These are phyloP conservation scores for Harmothoe impar DNA, from an alignment of 2,888 invertebrate species.

Conservation along the genomic window DNA sequence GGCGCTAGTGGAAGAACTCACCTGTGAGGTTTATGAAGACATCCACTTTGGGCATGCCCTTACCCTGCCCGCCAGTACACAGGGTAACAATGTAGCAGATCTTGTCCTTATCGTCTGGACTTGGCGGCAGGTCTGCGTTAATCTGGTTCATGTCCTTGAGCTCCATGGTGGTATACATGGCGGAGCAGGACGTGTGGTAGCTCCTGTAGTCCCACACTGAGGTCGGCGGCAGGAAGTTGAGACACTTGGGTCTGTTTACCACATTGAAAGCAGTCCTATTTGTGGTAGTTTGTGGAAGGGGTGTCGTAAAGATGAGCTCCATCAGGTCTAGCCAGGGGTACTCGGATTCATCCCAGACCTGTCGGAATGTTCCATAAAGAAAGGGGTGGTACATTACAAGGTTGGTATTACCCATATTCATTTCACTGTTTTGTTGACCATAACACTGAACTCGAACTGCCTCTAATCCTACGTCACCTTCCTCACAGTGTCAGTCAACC, in stretches of 20 bases:
- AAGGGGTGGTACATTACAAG: too few relatives aligned
- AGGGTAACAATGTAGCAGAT: conserved; percentile 68
- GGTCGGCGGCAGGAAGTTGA: conserved; percentile 64
- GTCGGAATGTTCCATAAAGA: background rate
- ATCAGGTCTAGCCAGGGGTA: conserved; percentile 70
- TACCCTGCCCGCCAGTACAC: conserved; percentile 65
- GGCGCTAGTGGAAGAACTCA: conserved; percentile 26
- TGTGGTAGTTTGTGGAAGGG: conserved; percentile 68
- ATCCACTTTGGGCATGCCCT: conserved; percentile 69
- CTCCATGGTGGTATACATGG: conserved; percentile 72
- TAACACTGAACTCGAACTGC: too few relatives aligned
- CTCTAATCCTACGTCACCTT: too few relatives aligned
- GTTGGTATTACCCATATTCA: too few relatives aligned
- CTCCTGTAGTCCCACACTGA: conserved; percentile 64
- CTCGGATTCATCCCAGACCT: conserved; percentile 71
- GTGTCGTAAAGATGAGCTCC: conserved; percentile 69
- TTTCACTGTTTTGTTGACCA: too few relatives aligned
- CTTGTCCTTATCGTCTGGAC: background rate
- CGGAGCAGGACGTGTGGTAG: conserved; percentile 66
- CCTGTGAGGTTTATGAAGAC: conserved; percentile 72
- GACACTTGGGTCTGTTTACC: conserved; percentile 71
- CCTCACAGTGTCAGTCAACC: too few relatives aligned
- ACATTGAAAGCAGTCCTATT: conserved; percentile 72
- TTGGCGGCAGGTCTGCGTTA: background rate
- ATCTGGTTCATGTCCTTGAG: conserved; percentile 65